Conservation (phyloP, 2,888 invertebrate genomes). For the Ganaspis brasiliensis region DNA sequence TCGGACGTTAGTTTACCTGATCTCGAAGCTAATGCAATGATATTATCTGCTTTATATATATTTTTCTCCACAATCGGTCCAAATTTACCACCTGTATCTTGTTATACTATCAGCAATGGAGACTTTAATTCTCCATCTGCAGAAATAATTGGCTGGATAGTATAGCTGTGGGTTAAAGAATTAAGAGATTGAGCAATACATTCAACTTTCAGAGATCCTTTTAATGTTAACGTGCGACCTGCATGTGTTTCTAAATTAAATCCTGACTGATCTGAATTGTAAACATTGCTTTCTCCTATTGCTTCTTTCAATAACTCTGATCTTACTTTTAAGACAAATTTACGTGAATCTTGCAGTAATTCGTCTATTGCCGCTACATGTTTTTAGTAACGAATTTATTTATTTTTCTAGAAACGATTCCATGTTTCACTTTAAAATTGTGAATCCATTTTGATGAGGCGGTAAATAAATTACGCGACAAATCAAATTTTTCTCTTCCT, state of each 20-base stretch:
- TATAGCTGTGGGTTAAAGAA: conserved; percentile 53
- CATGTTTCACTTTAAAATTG: neutral
- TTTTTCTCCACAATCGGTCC: conserved; percentile 52
- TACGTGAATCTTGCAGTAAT: neutral
- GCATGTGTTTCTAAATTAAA: neutral
- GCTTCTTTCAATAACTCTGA: neutral
- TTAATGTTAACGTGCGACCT: neutral
- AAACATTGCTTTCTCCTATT: neutral
- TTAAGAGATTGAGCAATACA: neutral
- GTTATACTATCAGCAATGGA: conserved; percentile 50
- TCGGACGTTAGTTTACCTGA: too few relatives aligned
- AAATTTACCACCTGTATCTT: conserved; percentile 55
- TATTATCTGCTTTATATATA: conserved; percentile 53
- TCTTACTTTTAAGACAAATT: conserved; percentile 1
- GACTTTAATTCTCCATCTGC: conserved; percentile 43
- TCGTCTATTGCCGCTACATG: neutral
- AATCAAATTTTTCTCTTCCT: neutral
- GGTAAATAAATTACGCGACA: neutral
- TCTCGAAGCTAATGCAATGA: conserved; percentile 25
- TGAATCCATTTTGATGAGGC: conserved; percentile 7
- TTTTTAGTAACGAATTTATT: neutral
- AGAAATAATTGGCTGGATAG: conserved; percentile 47
- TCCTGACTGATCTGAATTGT: neutral
- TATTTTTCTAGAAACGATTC: conserved; percentile 2
- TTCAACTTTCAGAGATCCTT: neutral